phyloP scores from a whole-genome alignment of 2,888 invertebrate species.

The Oxycera nigricornis region DNA sequence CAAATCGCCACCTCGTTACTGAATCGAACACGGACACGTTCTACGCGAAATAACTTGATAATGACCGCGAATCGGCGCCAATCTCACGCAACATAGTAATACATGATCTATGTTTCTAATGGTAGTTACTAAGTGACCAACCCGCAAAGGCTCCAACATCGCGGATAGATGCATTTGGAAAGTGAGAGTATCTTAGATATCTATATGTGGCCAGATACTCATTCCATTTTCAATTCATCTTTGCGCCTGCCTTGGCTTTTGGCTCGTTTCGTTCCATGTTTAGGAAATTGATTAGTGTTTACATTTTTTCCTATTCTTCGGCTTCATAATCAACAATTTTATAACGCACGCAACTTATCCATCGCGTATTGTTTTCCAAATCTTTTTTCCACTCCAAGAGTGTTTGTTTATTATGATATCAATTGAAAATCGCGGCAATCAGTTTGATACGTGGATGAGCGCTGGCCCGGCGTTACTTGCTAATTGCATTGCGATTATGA shows the following conservation, averaged over 20 bases:
- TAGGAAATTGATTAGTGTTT: conserved; percentile 34
- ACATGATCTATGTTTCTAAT: too few relatives aligned
- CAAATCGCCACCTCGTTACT: not conserved
- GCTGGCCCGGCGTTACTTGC: not conserved
- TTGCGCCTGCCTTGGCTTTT: not conserved
- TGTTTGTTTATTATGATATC: not conserved
- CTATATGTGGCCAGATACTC: too few relatives aligned
- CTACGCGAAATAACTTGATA: not conserved
- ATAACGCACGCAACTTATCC: not conserved
- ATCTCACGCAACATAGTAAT: not conserved
- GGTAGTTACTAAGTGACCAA: not conserved
- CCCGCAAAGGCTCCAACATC: not conserved
- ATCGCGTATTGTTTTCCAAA: not conserved
- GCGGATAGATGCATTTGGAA: not conserved
- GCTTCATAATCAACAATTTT: not conserved
- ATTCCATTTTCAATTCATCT: not conserved
- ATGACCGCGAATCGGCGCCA: conserved; percentile 25
- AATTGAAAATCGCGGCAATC: not conserved
- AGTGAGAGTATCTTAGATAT: conserved; percentile 1
- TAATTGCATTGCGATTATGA: conserved; percentile 11
- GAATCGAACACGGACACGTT: not conserved
- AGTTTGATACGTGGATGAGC: too few relatives aligned
- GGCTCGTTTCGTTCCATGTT: not conserved
- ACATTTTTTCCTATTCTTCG: conserved; percentile 12
- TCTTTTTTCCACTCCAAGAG: not conserved